Evolutionary conservation across 2,113 vertebrate genomes (phyloP).

Genomic region (Cynocephalus volans): DNA sequence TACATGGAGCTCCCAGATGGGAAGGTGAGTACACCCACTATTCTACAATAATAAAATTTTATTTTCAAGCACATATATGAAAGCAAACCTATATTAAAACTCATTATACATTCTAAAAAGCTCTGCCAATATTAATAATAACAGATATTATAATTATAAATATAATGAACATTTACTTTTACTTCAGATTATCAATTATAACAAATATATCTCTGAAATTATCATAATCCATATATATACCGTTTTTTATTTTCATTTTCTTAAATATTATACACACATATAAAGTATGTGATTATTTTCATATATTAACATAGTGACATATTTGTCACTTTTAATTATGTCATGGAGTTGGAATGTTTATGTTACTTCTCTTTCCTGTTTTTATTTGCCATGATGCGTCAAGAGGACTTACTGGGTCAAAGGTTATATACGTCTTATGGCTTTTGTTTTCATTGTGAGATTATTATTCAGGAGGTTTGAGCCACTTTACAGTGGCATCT

Average conservation of each 20-base stretch:
- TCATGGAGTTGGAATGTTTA: background rate
- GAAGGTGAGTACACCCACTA: constrained; percentile 88
- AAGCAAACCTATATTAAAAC: background rate
- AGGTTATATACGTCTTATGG: background rate
- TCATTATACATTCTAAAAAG: background rate
- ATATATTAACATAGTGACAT: background rate
- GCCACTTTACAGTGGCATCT: background rate
- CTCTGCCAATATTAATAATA: background rate
- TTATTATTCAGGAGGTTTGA: constrained; percentile 8
- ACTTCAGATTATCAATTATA: background rate
- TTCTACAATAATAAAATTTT: background rate
- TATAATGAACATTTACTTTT: background rate
- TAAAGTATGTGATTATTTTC: background rate
- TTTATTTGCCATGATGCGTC: background rate
- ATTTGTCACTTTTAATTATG: background rate
- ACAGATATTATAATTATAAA: background rate
- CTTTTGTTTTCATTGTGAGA: constrained; percentile 43
- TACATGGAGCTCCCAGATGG: constrained; percentile 96
- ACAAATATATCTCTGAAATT: constrained; percentile 34
- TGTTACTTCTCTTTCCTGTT: background rate
- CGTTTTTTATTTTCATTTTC: constrained; percentile 18
- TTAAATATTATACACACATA: background rate
- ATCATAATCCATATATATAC: background rate
- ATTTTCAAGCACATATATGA: background rate
- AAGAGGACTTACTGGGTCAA: background rate